Evolutionary conservation across 2,888 invertebrate genomes (phyloP).

Genomic region (Thera obeliscata): DNA sequence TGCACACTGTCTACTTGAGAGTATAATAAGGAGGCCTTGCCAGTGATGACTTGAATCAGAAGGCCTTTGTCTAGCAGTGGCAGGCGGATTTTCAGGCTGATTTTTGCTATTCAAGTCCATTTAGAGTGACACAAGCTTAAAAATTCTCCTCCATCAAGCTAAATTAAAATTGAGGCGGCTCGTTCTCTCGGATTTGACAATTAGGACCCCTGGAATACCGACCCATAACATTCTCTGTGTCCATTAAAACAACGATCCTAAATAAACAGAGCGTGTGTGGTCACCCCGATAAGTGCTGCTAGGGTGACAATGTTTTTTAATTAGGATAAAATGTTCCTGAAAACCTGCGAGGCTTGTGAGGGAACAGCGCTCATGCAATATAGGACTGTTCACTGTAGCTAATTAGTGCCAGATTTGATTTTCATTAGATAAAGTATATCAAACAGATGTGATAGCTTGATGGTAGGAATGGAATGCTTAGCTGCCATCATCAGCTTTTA

Average conservation of each 20-base stretch:
- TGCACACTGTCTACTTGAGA: no score
- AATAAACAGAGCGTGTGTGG: constrained; percentile 74
- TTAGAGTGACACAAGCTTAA: constrained; percentile 11
- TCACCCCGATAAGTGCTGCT: constrained; percentile 74
- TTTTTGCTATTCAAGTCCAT: neutral
- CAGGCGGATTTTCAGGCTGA: no score
- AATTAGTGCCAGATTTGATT: neutral
- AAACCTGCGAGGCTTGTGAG: constrained; percentile 36
- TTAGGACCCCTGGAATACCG: constrained; percentile 61
- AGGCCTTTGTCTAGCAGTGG: no score
- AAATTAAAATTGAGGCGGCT: constrained; percentile 47
- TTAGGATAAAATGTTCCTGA: constrained; percentile 54
- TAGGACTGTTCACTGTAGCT: neutral
- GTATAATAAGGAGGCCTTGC: no score
- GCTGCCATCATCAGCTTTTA: no score
- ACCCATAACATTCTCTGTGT: constrained; percentile 66
- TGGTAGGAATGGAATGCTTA: no score
- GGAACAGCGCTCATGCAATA: neutral
- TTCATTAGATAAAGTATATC: no score
- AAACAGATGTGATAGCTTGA: no score
- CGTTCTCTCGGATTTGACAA: constrained; percentile 63
- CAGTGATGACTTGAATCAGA: no score
- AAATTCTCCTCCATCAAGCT: constrained; percentile 31
- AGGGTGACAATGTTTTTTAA: constrained; percentile 68
- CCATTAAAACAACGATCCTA: constrained; percentile 80